Evolutionary conservation across 37 sponge, comb jelly and placozoan genomes (phyloP).

Genomic region (Aphrocallistes beatrix): DNA sequence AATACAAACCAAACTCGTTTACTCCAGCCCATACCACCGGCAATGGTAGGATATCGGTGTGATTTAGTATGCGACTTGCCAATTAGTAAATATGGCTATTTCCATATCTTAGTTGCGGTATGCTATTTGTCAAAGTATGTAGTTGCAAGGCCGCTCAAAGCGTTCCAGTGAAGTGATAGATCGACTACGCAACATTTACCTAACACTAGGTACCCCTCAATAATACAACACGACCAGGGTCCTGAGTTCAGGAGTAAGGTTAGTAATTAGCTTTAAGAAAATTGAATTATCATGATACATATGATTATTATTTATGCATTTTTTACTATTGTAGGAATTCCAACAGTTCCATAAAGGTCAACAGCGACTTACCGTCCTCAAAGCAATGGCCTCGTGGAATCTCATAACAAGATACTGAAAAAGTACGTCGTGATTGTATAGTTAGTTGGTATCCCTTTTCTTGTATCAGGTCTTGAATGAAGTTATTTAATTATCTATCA

Average conservation of each 20-base stretch:
- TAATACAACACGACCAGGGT: background rate
- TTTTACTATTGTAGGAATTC: too few species aligned
- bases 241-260: background rate
- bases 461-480: background rate
- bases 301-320: too few species aligned
- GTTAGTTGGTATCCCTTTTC: too few species aligned
- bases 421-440: background rate
- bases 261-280: too few species aligned
- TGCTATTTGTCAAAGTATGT: background rate
- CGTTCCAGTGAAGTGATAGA: background rate
- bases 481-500: background rate
- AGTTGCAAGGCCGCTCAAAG: background rate
- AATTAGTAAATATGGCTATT: background rate
- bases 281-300: too few species aligned
- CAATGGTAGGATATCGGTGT: background rate
- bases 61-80: background rate
- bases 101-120: background rate
- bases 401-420: background rate
- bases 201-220: background rate
- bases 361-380: background rate
- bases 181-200: background rate
- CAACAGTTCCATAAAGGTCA: background rate
- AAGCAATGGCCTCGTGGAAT: slow-evolving; percentile 15
- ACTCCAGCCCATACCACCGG: background rate
- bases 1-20: too few species aligned